Conservation (phyloP, 2,113 vertebrate genomes). For the Clupea harengus region DNA sequence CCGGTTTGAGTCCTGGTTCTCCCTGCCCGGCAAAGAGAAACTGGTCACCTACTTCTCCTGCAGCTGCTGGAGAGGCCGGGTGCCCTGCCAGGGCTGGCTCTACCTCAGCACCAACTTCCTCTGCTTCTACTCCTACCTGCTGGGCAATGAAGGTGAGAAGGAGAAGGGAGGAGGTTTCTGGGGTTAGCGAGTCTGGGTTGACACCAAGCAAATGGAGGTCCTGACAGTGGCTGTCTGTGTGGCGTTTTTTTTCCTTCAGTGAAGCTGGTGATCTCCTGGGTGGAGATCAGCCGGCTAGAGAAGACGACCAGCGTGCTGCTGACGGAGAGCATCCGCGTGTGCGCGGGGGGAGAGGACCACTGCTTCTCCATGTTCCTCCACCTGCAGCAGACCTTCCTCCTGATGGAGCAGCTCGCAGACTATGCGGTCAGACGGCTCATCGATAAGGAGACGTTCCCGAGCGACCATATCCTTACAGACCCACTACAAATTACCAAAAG, state of each 20-base stretch:
- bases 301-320: slow-evolving; percentile 90
- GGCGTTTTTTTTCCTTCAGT: slow-evolving; percentile 68
- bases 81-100: slow-evolving; percentile 97
- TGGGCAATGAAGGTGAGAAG: slow-evolving; percentile 87
- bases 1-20: slow-evolving; percentile 94
- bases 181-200: background rate
- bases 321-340: slow-evolving; percentile 90
- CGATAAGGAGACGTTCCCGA: slow-evolving; percentile 92
- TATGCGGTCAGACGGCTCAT: slow-evolving; percentile 92
- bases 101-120: slow-evolving; percentile 98
- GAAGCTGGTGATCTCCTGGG: slow-evolving; percentile 92
- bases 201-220: background rate
- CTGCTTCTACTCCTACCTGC: slow-evolving; percentile 95
- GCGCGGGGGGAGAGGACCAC: slow-evolving; percentile 83
- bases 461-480: slow-evolving; percentile 81
- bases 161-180: no score
- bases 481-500: slow-evolving; percentile 93
- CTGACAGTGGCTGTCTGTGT: background rate
- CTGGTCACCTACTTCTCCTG: slow-evolving; percentile 97
- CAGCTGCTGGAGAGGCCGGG: slow-evolving; percentile 95
- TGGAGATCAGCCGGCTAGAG: slow-evolving; percentile 89
- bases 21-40: slow-evolving; percentile 87
- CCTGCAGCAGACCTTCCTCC: slow-evolving; percentile 89
- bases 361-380: slow-evolving; percentile 98
- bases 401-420: slow-evolving; percentile 95